Evolutionary conservation across 2,888 invertebrate genomes (phyloP), one percentile per base, ranked within the genome.

Genomic region (Marasmarcha lunaedactyla): DNA sequence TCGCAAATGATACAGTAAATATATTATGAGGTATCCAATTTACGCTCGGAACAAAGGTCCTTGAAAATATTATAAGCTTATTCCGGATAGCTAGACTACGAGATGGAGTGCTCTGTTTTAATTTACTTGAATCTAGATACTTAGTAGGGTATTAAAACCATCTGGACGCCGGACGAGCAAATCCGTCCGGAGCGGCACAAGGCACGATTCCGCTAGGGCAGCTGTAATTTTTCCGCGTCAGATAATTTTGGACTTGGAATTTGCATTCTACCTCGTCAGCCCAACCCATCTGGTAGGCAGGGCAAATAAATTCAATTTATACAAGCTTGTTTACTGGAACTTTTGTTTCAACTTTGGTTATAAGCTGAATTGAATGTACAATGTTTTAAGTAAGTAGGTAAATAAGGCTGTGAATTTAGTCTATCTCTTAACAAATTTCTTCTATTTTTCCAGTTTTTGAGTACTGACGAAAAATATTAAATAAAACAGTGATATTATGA

Each of bases 181-280:
- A 34, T 9, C 34, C 34, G 13, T 2, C 2, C 34, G 34, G 14
- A 4, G 14, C 14, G 34, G 9, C 14, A 14, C 14, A 13, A 34
- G 34, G 34, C 34, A 34, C 34, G 34, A 34, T 34, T 34, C 34
- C 4, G 34, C 3, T 3, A 30, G n/a, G 30, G 34, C 30, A 3
- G 30, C 30, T 9, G 30, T 30, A 30, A 7, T 44, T 44, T 44
- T 43, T 44, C 41, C 42, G 37, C 44, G 37, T 39, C 38, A 38
- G 20, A 40, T 40, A 30, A 30, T 30, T 30, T 11, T n/a, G 30
- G 10, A 30, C 30, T n/a, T 4, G n/a, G 10, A 30, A 30, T 30
- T 30, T 30, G 30, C n/a, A 30, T 30, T 11, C 11, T 3, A 30
- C 30, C 30, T 11, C 30, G 30, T 30, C 20, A 7, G 7, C 4